Conservation (phyloP, 2,797 vertebrate species). For the Peromyscus eremicus region DNA sequence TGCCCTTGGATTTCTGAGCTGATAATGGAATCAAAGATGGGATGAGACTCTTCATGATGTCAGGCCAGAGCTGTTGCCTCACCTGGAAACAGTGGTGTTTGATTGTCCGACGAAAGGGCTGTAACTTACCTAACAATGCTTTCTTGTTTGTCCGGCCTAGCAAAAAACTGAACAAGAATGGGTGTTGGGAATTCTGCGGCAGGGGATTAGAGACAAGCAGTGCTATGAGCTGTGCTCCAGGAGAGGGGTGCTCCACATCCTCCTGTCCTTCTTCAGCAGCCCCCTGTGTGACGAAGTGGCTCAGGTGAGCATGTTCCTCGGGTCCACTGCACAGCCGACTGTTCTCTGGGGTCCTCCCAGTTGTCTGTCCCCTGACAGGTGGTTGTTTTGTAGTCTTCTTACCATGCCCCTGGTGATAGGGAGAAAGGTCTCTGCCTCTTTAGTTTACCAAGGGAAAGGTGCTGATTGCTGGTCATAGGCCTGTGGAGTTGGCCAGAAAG, state of each 20-base stretch:
- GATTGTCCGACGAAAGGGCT: background rate
- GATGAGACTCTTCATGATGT: background rate
- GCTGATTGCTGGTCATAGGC: background rate
- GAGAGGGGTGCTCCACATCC: conserved; percentile 93
- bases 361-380: background rate
- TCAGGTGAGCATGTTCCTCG: conserved; percentile 88
- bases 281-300: conserved; percentile 91
- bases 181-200: conserved; percentile 93
- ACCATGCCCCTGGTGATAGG: background rate
- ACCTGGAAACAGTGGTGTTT: background rate
- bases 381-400: background rate
- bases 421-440: background rate
- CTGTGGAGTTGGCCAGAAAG: background rate
- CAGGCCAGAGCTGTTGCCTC: background rate
- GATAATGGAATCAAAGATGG: background rate
- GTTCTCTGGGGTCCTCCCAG: background rate
- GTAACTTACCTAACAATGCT: fast-evolving
- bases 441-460: background rate
- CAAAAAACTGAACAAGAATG: conserved; percentile 94
- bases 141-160: conserved; percentile 85
- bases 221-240: conserved; percentile 94
- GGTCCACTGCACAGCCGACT: fast-evolving
- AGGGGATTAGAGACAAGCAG: conserved; percentile 92
- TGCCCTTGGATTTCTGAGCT: background rate
- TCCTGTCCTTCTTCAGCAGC: conserved; percentile 93